A percentile compares a stretch with the other conserved stretches of the same genome.
phyloP scores from a whole-genome alignment of 2,113 vertebrate genomes.

The Nycticryphes semicollaris region DNA sequence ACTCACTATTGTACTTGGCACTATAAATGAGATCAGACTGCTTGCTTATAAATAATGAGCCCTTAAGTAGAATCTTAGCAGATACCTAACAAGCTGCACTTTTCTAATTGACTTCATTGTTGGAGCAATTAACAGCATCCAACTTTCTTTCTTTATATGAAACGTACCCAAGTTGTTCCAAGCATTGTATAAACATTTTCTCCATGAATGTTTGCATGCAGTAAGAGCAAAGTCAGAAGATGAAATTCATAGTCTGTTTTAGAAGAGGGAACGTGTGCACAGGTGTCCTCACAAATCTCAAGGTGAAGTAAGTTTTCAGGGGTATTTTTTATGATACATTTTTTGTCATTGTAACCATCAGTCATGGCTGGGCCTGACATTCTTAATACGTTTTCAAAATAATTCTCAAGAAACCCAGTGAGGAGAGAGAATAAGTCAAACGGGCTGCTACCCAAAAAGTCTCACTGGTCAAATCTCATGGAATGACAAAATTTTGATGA shows the following conservation, averaged over 20 bases:
- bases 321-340: not conserved
- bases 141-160: not conserved
- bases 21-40: not conserved
- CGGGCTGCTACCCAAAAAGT: not conserved
- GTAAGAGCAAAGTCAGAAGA: not conserved
- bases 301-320: not conserved
- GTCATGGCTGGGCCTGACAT: not conserved
- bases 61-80: slow-evolving; percentile 29
- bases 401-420: slow-evolving; percentile 4
- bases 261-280: not conserved
- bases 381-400: not conserved
- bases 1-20: not conserved
- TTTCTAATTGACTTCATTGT: slow-evolving; percentile 41
- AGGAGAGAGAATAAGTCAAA: not conserved
- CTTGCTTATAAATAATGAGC: slow-evolving; percentile 19
- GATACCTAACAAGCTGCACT: slow-evolving; percentile 27
- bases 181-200: not conserved
- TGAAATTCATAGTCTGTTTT: not conserved
- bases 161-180: not conserved
- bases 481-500: not conserved
- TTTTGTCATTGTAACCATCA: slow-evolving; percentile 4
- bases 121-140: slow-evolving; percentile 36
- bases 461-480: not conserved
- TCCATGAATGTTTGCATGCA: not conserved
- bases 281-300: not conserved